phyloP scores from a whole-genome alignment of 64 coral and sea anemone species.

The Acropora tenuis region DNA sequence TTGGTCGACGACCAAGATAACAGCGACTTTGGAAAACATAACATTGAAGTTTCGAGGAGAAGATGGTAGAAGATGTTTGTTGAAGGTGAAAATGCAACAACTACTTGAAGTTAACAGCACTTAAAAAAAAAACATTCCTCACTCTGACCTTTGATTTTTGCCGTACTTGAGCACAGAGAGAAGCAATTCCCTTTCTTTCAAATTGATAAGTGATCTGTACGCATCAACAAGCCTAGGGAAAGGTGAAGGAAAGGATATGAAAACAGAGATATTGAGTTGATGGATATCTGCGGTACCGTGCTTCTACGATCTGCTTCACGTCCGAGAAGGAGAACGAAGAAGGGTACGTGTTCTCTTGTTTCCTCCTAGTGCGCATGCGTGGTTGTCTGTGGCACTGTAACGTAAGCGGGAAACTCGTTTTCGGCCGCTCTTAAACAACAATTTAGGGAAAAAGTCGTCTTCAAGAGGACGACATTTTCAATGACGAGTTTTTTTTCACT shows the following conservation, averaged over 20 bases:
- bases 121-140: background rate
- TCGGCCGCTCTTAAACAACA: background rate
- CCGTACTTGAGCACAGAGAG: constrained; percentile 76
- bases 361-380: too few relatives aligned
- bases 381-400: too few relatives aligned
- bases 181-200: constrained; percentile 77
- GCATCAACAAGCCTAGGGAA: constrained; percentile 67
- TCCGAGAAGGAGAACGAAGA: too few relatives aligned
- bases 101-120: background rate
- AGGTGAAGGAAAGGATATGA: background rate
- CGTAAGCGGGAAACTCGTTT: too few relatives aligned
- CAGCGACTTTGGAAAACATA: background rate
- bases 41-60: background rate
- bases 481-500: too few relatives aligned
- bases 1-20: background rate
- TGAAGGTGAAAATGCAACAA: background rate
- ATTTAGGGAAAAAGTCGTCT: background rate
- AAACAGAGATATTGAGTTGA: background rate
- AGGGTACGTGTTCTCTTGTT: too few relatives aligned
- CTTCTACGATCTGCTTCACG: too few relatives aligned
- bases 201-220: constrained; percentile 62
- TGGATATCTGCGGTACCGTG: too few relatives aligned
- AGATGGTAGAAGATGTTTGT: background rate
- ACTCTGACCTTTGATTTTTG: constrained; percentile 77
- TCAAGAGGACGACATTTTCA: too few relatives aligned